A percentile compares a stretch with the other conserved stretches of the same genome.
phyloP scores from a whole-genome alignment of 2,797 vertebrate genomes.

The Pogoniulus pusillus region DNA sequence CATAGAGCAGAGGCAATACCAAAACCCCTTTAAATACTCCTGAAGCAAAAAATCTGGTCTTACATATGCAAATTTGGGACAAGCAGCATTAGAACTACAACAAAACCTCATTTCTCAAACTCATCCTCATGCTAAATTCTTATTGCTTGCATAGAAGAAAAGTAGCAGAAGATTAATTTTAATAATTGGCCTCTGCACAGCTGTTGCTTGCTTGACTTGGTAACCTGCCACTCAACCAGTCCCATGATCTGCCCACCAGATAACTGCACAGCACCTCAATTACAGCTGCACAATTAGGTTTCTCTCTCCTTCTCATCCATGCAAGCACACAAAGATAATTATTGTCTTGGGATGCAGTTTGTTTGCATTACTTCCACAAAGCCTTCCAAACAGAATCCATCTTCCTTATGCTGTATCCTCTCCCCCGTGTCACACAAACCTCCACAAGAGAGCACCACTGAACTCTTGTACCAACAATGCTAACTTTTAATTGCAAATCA shows the following conservation, averaged over 20 bases:
- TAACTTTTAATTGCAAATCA: neutral
- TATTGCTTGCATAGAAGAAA: neutral
- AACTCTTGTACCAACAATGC: neutral
- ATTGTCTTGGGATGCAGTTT: neutral
- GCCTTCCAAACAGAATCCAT: neutral
- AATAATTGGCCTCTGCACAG: neutral
- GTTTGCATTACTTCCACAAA: neutral
- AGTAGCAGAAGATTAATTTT: neutral
- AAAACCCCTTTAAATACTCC: neutral
- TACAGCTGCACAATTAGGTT: slow-evolving; percentile 21
- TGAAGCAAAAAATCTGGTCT: neutral
- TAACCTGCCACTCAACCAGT: neutral
- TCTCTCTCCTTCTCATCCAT: neutral
- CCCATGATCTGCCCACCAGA: neutral
- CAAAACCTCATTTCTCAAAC: neutral
- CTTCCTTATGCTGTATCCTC: neutral
- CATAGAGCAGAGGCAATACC: neutral
- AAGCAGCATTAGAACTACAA: neutral
- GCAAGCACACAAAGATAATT: neutral
- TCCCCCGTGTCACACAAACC: neutral
- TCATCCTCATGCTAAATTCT: neutral
- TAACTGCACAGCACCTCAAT: neutral
- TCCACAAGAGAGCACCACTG: neutral
- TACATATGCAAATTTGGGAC: neutral
- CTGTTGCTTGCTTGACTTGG: neutral